Evolutionary conservation across 1,140 invertebrate species (phyloP).

Genomic region (Achroia grisella): DNA sequence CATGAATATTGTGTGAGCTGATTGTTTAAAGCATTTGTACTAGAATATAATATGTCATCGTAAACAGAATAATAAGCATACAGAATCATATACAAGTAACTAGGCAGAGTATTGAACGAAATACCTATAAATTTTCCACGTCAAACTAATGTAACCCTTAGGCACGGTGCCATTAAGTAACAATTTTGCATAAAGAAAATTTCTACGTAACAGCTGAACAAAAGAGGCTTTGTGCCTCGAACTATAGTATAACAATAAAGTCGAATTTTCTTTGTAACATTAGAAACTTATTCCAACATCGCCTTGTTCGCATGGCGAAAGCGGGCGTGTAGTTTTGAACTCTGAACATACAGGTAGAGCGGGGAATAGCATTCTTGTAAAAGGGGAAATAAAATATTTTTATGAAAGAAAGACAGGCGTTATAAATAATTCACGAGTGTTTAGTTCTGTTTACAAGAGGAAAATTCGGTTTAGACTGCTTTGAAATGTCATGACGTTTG

Average conservation of each 20-base stretch:
- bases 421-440: slow-evolving; percentile 15
- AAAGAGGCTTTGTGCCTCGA: slow-evolving; percentile 10
- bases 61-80: no score
- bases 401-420: slow-evolving; percentile 15
- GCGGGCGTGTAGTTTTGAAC: slow-evolving; percentile 4
- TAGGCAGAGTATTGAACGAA: no score
- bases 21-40: no score
- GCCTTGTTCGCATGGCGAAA: no score
- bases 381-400: slow-evolving; percentile 21
- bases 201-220: neutral
- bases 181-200: no score
- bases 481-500: no score
- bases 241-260: slow-evolving; percentile 8
- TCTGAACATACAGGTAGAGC: slow-evolving; percentile 1
- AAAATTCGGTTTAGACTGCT: slow-evolving; percentile 9
- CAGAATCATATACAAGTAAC: no score
- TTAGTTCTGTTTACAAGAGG: slow-evolving; percentile 16
- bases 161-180: no score
- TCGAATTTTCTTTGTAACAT: slow-evolving; percentile 1
- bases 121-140: no score
- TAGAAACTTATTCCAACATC: neutral
- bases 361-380: neutral
- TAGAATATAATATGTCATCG: no score
- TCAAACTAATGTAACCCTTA: no score
- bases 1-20: no score